Conservation (phyloP, 2,888 invertebrate species). For the Euplexia lucipara region DNA sequence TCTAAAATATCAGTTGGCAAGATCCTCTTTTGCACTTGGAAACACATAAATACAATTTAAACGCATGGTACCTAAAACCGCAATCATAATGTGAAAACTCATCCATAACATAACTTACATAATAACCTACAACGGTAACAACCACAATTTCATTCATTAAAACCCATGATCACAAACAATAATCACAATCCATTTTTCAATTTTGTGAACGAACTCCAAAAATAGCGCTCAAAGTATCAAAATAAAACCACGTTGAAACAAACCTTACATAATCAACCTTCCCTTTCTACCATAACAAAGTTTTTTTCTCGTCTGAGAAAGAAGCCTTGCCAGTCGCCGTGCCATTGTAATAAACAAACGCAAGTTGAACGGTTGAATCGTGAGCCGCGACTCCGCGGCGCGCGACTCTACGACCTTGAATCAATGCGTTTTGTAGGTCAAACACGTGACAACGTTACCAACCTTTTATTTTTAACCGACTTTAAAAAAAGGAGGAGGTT, state of each 20-base stretch:
- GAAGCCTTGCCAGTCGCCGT: constrained; percentile 20
- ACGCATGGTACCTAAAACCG: neutral
- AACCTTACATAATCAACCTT: neutral
- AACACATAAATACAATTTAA: too few species aligned
- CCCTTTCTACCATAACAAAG: constrained; percentile 1
- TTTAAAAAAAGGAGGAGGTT: too few species aligned
- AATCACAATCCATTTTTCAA: neutral
- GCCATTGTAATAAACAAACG: constrained; percentile 42
- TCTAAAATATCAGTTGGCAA: neutral
- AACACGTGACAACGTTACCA: constrained; percentile 39
- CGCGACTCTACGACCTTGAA: constrained; percentile 39
- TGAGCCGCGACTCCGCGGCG: neutral
- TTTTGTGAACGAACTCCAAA: neutral
- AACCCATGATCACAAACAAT: constrained; percentile 1
- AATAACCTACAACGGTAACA: neutral
- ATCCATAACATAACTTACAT: neutral
- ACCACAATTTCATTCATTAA: neutral
- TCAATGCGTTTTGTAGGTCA: constrained; percentile 41
- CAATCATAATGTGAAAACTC: neutral
- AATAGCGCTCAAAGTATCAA: neutral
- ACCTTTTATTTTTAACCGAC: too few species aligned
- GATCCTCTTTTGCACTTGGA: neutral
- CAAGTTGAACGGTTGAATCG: constrained; percentile 14
- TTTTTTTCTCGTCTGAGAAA: neutral
- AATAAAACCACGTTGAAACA: neutral